A percentile compares a stretch with the other conserved stretches of the same genome.
Conservation (phyloP, 2,888 invertebrate species). For the Lasioglossum oenotherae region DNA sequence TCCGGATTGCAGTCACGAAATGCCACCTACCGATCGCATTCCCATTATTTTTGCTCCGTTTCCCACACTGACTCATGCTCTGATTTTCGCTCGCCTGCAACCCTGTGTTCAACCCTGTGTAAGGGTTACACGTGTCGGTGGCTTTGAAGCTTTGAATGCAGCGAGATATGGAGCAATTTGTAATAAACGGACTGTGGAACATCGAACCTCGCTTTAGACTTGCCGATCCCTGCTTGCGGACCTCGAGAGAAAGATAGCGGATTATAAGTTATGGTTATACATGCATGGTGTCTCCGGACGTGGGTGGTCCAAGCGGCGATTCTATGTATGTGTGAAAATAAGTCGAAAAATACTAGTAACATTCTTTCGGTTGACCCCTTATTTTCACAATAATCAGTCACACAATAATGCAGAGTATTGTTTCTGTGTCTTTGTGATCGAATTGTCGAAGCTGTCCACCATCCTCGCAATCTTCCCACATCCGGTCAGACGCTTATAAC, state of each 20-base stretch:
- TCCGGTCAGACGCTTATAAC: constrained; percentile 48
- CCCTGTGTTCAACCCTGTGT: not conserved
- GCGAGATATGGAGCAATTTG: not conserved
- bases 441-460: constrained; percentile 60
- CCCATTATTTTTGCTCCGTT: constrained; percentile 47
- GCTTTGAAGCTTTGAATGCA: not conserved
- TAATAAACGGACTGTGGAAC: not conserved
- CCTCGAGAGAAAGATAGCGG: no score
- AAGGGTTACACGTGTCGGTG: constrained; percentile 4
- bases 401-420: not conserved
- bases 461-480: constrained; percentile 37
- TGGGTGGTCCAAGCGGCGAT: no score
- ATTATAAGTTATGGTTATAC: no score
- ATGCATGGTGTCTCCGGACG: no score
- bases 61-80: constrained; percentile 28
- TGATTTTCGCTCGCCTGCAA: not conserved
- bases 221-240: not conserved
- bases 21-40: constrained; percentile 44
- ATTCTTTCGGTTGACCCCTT: no score
- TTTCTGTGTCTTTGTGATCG: not conserved
- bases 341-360: no score
- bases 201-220: not conserved
- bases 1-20: constrained; percentile 52
- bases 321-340: no score
- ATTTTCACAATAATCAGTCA: no score